These are phyloP conservation scores for Alloscopus bannaensis DNA, from an alignment of 2,888 invertebrate genomes.

Conservation along the genomic window DNA sequence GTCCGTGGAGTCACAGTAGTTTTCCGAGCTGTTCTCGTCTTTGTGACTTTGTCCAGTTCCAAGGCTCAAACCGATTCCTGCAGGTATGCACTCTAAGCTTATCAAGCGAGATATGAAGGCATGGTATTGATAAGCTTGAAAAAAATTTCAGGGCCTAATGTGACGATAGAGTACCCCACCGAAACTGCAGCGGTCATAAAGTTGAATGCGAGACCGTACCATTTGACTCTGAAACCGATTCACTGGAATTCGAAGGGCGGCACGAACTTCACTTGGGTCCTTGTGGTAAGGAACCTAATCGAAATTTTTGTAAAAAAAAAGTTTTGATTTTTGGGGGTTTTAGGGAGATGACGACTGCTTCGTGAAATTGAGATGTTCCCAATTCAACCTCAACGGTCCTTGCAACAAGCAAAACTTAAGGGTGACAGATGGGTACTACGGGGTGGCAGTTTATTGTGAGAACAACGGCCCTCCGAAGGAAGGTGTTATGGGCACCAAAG, in stretches of 20 bases:
- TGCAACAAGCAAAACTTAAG: slow-evolving; percentile 18
- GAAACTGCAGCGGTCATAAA: background rate
- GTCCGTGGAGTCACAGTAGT: too few relatives aligned
- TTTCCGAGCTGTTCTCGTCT: too few relatives aligned
- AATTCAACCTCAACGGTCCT: background rate
- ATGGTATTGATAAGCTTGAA: too few relatives aligned
- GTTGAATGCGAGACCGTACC: background rate
- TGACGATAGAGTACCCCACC: background rate
- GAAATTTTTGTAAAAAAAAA: too few relatives aligned
- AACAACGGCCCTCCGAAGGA: slow-evolving; percentile 7
- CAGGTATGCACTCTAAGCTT: too few relatives aligned
- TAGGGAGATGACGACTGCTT: slow-evolving; percentile 39
- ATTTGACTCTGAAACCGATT: background rate
- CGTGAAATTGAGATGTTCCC: slow-evolving; percentile 1
- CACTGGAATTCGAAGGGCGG: background rate
- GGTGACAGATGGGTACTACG: slow-evolving; percentile 25
- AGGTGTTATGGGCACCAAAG: background rate
- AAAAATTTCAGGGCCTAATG: background rate
- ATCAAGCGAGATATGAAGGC: too few relatives aligned
- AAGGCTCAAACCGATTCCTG: too few relatives aligned
- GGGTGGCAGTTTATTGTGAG: slow-evolving; percentile 10
- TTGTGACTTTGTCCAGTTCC: too few relatives aligned
- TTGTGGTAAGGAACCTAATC: background rate
- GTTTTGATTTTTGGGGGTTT: too few relatives aligned
- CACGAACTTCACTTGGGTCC: background rate